Evolutionary conservation across 2,888 invertebrate genomes (phyloP).

Genomic region (Nowickia ferox): DNA sequence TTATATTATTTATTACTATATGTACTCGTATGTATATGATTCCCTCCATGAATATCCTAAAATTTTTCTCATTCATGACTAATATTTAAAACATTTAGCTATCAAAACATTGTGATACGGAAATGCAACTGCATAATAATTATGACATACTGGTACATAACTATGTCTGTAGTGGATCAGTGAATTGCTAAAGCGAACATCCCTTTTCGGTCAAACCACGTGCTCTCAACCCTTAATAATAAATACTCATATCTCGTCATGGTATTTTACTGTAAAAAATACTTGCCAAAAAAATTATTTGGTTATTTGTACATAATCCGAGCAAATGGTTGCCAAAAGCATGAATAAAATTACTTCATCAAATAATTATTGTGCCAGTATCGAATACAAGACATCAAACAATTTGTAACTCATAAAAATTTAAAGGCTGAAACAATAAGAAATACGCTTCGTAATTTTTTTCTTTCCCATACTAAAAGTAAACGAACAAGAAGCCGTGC

Average conservation of each 20-base stretch:
- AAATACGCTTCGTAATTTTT: not conserved
- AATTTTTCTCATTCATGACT: too few species aligned
- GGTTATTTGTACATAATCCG: slow-evolving; percentile 15
- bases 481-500: not conserved
- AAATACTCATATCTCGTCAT: slow-evolving; percentile 34
- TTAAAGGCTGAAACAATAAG: slow-evolving; percentile 26
- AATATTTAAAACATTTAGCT: too few species aligned
- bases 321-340: slow-evolving; percentile 51
- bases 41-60: too few species aligned
- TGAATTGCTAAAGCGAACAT: too few species aligned
- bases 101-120: too few species aligned
- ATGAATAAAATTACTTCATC: slow-evolving; percentile 64
- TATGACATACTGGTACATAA: too few species aligned
- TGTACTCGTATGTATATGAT: too few species aligned
- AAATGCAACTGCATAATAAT: too few species aligned
- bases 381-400: slow-evolving; percentile 20
- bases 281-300: slow-evolving; percentile 2
- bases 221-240: slow-evolving; percentile 45
- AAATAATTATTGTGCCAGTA: slow-evolving; percentile 51
- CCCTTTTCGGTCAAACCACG: not conserved
- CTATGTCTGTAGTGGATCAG: too few species aligned
- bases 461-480: not conserved
- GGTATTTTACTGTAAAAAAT: slow-evolving; percentile 4
- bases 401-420: slow-evolving; percentile 33
- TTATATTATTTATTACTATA: too few species aligned